phyloP scores from a whole-genome alignment of 2,888 invertebrate genomes.

The Epiperipatus broadwayi region DNA sequence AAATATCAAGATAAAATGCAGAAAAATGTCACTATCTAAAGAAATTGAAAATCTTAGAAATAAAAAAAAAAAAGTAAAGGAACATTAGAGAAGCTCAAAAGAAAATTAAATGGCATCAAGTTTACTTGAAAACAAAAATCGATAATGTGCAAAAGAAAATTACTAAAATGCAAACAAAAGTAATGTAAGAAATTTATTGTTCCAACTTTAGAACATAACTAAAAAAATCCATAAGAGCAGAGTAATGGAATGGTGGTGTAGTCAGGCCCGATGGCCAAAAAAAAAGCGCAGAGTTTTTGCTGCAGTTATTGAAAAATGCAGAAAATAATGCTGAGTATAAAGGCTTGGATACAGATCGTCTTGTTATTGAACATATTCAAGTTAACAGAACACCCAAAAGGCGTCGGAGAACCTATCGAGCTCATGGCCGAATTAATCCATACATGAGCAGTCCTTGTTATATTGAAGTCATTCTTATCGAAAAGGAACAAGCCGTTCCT shows the following conservation, averaged over 20 bases:
- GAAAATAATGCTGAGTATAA: slow-evolving; percentile 95
- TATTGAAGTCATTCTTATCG: slow-evolving; percentile 89
- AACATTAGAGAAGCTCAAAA: too few relatives aligned
- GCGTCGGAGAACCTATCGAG: slow-evolving; percentile 90
- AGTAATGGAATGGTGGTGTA: slow-evolving; percentile 75
- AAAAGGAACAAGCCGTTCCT: slow-evolving; percentile 79
- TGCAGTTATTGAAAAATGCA: slow-evolving; percentile 88
- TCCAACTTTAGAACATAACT: too few relatives aligned
- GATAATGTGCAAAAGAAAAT: too few relatives aligned
- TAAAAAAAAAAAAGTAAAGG: too few relatives aligned
- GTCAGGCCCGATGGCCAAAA: slow-evolving; percentile 98
- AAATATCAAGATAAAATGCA: too few relatives aligned
- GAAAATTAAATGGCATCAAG: too few relatives aligned
- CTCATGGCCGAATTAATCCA: slow-evolving; percentile 96
- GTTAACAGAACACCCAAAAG: slow-evolving; percentile 84
- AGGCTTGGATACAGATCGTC: slow-evolving; percentile 87
- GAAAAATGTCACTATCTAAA: too few relatives aligned
- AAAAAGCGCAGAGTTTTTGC: slow-evolving; percentile 93
- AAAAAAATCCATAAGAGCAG: too few relatives aligned
- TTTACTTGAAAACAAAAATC: too few relatives aligned
- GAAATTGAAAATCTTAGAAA: too few relatives aligned
- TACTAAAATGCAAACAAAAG: too few relatives aligned
- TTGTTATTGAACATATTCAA: slow-evolving; percentile 94
- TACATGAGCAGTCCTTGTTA: slow-evolving; percentile 99
- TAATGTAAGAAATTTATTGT: too few relatives aligned